Base-by-base conservation (phyloP, 2,113 vertebrate genomes). In the Oreamnos americanus region DNA sequence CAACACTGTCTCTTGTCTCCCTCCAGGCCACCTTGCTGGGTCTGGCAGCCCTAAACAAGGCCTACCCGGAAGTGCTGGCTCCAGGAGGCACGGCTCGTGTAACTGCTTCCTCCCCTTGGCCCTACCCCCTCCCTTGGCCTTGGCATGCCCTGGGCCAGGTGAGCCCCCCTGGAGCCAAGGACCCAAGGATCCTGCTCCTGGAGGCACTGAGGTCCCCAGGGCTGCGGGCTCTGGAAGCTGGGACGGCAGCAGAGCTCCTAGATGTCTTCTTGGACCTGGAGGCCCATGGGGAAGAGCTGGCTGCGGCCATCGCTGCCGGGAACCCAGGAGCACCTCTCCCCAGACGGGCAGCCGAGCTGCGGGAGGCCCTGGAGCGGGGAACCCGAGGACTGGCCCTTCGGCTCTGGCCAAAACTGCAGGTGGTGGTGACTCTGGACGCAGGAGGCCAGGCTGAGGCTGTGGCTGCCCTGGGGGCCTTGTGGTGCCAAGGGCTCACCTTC, bases 391-490 rank as follows among this genome's bases (percentile, higher is more conserved):
- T 99, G 30, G 99, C 98, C 78, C 98, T 79, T 84, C 98, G 99
- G 13, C 97, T 99, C 17, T 99, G 99, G 99, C 99, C 99, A 0
- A 97, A 98, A 91, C 99, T 99, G 92, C 98, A 99, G 97, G 98
- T 99, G 98, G 99, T 99, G 97, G 98, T 99, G 96, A 98, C 99
- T 5, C 98, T 99, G 89, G 99, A 99, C 28, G 99, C 99, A 0
- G 99, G 99, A 87, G 98, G 86, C 94, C 96, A 11, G 97, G 83
- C 2, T 0, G 96, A 1, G 98, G 99, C 0, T 26, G 98, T 4
- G 99, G 98, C 99, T 97, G 97, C 99, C 97, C 98, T 99, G 87
- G 89, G 88, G 91, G 99, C 98, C 85, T 97, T 96, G 4, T 99
- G 99, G 97, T 99, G 99, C 98, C 95, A 97, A 96, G 99, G 99